Evolutionary conservation across 2,888 invertebrate species (phyloP).

Genomic region (Monochamus alternatus): DNA sequence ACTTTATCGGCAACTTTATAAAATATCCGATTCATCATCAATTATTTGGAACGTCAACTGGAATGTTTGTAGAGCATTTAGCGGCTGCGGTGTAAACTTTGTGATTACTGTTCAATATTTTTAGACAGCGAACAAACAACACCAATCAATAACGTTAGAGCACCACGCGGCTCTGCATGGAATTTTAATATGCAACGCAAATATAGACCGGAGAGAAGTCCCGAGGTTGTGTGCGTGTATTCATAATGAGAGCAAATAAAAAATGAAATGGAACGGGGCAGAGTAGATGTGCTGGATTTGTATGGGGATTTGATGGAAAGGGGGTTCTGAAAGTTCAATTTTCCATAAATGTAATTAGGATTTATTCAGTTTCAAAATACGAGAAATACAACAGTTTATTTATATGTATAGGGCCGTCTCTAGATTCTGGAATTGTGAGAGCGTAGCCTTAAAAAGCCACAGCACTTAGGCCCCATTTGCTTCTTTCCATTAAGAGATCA

Average conservation of each 20-base stretch:
- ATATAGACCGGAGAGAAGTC: not conserved
- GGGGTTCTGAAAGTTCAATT: not conserved
- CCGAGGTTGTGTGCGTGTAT: not conserved
- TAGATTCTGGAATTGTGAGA: too few relatives aligned
- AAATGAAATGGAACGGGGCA: not conserved
- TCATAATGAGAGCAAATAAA: not conserved
- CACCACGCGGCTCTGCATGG: not conserved
- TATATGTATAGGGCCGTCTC: too few relatives aligned
- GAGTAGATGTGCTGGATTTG: not conserved
- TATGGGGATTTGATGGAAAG: not conserved
- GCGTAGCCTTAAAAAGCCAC: too few relatives aligned
- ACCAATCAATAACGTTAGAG: slow-evolving; percentile 8
- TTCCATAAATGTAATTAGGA: too few relatives aligned
- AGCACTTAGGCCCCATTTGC: too few relatives aligned
- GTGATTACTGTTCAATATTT: slow-evolving; percentile 12
- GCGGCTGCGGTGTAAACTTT: slow-evolving; percentile 10
- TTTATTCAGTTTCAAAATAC: too few relatives aligned
- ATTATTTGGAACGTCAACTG: slow-evolving; percentile 8
- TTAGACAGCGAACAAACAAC: slow-evolving; percentile 7
- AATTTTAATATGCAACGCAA: not conserved
- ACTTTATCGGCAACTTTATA: slow-evolving; percentile 7
- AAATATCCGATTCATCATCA: slow-evolving; percentile 12
- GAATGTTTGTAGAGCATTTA: slow-evolving; percentile 12
- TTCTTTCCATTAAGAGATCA: too few relatives aligned
- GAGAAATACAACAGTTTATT: too few relatives aligned